Base-by-base conservation (phyloP, 1,140 invertebrate genomes). In the Babylonia areolata region DNA sequence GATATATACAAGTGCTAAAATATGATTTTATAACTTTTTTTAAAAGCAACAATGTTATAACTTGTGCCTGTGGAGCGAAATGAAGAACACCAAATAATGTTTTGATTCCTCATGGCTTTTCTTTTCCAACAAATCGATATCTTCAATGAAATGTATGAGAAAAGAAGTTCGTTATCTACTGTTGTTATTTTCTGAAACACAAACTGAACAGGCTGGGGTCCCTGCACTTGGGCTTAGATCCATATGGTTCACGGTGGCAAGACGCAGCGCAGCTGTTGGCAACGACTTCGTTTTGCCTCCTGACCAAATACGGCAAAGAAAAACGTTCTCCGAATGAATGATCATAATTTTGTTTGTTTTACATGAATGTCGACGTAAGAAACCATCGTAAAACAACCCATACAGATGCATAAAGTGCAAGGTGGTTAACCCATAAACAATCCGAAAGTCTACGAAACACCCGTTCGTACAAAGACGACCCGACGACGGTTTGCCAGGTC, bases 341-440 rank as follows among this genome's bases (percentile, higher is more conserved):
- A 9, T 31, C 31, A 35, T 35, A 0, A 33, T 17, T 31, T 33
- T 15, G 3, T 31, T 31, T 73, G 12, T 35, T 12, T 6, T 33
- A 3, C 11, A 35, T 73, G 71, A 1, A 73, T 1, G 9, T 9
- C 12, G 12, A 35, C 71, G 12, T 3, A 5, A 73, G 28, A 73
- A 28, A 73, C 71, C 35, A 15, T 73, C 46, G 23, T 69, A 6
- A 6, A n/a, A n/a, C 58, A 23, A 15, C 71, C 12, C 71, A 73
- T 12, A 73, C 71, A 17, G 35, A 9, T 28, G 5, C 31, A 73
- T 6, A 73, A 73, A 1, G 9, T 33, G 71, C 46, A 51, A 35
- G 15, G 77, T 79, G 77, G 77, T 40, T 46, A 42, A 79, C 39
- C 77, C 77, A 23, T 17, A 77, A 28, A 39, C 31, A 77, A 40